Percentiles rank a stretch among this genome's conserved stretches.
Evolutionary conservation across 2,113 vertebrate species (phyloP).

Genomic region (Dissostichus mawsoni): DNA sequence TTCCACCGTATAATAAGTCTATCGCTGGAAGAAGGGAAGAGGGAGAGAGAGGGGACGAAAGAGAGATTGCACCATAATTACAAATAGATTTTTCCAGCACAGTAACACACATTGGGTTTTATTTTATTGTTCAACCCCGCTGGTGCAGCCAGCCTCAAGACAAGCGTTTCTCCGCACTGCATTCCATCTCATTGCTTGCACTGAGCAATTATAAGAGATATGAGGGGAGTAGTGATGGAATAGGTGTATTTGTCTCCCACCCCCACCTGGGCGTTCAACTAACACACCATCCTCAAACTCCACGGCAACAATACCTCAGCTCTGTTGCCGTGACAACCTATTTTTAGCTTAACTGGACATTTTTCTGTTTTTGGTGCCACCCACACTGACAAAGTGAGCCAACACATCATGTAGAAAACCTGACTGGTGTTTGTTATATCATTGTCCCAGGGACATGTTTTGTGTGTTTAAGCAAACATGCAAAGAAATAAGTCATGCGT

Average conservation of each 20-base stretch:
- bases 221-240: slow-evolving; percentile 39
- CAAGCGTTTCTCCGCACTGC: slow-evolving; percentile 8
- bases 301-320: slow-evolving; percentile 68
- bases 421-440: slow-evolving; percentile 13
- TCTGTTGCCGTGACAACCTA: slow-evolving; percentile 83
- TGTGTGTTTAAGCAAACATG: neutral
- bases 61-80: slow-evolving; percentile 57
- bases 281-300: slow-evolving; percentile 67
- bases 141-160: slow-evolving; percentile 12
- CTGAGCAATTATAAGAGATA: slow-evolving; percentile 27
- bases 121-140: slow-evolving; percentile 21
- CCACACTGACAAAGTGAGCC: slow-evolving; percentile 41
- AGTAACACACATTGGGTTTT: slow-evolving; percentile 30
- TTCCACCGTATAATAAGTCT: slow-evolving; percentile 97
- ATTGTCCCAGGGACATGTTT: neutral
- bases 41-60: slow-evolving; percentile 12
- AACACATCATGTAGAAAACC: slow-evolving; percentile 40
- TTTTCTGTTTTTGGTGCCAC: slow-evolving; percentile 55
- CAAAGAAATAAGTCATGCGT: neutral
- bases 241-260: slow-evolving; percentile 48
- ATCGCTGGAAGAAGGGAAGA: slow-evolving; percentile 84
- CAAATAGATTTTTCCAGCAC: slow-evolving; percentile 41
- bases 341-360: slow-evolving; percentile 72
- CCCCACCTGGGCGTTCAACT: slow-evolving; percentile 49
- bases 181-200: slow-evolving; percentile 15